These are phyloP conservation scores for Petrocephalus microphthalmus DNA, from an alignment of 2,113 vertebrate species.

Conservation along the genomic window DNA sequence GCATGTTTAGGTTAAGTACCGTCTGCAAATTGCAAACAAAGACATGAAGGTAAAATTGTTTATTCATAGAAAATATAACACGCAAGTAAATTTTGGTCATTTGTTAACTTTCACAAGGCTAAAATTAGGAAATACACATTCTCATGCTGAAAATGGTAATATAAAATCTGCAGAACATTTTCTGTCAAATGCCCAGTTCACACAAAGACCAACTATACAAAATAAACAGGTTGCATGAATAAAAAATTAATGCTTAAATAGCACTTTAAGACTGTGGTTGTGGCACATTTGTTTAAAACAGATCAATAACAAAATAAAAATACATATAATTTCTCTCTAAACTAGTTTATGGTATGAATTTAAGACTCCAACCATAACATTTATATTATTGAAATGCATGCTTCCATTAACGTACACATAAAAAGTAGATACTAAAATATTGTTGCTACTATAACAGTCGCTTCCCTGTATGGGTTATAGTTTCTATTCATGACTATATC, in stretches of 20 bases:
- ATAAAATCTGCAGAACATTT: background rate
- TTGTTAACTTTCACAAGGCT: background rate
- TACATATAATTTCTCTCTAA: background rate
- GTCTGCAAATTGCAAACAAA: background rate
- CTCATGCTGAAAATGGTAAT: background rate
- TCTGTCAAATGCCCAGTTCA: background rate
- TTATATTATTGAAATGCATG: background rate
- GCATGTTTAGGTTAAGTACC: background rate
- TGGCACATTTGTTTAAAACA: background rate
- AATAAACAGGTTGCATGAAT: background rate
- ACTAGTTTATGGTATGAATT: background rate
- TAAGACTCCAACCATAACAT: background rate
- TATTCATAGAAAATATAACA: conserved; percentile 2
- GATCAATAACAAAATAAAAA: background rate
- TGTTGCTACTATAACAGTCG: background rate
- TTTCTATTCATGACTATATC: background rate
- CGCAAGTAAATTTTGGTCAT: background rate
- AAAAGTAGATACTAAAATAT: background rate
- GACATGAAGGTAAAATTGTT: background rate
- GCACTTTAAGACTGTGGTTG: background rate
- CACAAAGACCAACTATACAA: background rate
- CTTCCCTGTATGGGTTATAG: background rate
- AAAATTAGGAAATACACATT: background rate
- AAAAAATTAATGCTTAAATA: background rate
- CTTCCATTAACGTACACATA: background rate